Percentiles rank a stretch among this genome's conserved stretches.
Conservation (phyloP, 1,140 invertebrate species). For the Chymomyza costata region DNA sequence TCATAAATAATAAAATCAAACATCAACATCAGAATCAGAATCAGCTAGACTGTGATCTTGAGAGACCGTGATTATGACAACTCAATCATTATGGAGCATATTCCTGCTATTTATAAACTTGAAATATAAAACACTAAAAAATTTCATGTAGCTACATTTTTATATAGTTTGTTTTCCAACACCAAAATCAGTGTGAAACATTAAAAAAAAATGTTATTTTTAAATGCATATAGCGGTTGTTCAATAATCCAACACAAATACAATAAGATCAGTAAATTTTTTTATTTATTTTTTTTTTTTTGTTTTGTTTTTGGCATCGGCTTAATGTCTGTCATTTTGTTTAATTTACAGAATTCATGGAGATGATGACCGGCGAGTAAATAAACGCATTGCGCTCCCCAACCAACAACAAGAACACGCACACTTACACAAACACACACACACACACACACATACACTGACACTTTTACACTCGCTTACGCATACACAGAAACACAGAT, state of each 20-base stretch:
- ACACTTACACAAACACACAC: constrained; percentile 11
- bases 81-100: constrained; percentile 65
- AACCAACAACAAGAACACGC: constrained; percentile 13
- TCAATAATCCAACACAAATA: constrained; percentile 1
- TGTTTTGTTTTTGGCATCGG: constrained; percentile 16
- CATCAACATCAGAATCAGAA: constrained; percentile 17
- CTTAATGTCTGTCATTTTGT: constrained; percentile 47
- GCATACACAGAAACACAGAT: constrained; percentile 1
- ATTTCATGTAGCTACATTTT: too few species aligned
- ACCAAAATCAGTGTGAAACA: constrained; percentile 26
- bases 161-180: constrained; percentile 21
- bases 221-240: constrained; percentile 46
- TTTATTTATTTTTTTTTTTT: not conserved
- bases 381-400: constrained; percentile 47
- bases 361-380: constrained; percentile 74
- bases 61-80: constrained; percentile 62
- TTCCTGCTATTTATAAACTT: constrained; percentile 51
- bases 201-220: constrained; percentile 34
- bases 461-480: constrained; percentile 11
- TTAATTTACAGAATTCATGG: constrained; percentile 73
- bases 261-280: too few species aligned
- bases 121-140: constrained; percentile 40
- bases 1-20: constrained; percentile 40
- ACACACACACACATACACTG: constrained; percentile 6
- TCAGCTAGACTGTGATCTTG: constrained; percentile 53